Evolutionary conservation across 2,113 vertebrate species (phyloP).

Genomic region (Hippocampus guttulatus): DNA sequence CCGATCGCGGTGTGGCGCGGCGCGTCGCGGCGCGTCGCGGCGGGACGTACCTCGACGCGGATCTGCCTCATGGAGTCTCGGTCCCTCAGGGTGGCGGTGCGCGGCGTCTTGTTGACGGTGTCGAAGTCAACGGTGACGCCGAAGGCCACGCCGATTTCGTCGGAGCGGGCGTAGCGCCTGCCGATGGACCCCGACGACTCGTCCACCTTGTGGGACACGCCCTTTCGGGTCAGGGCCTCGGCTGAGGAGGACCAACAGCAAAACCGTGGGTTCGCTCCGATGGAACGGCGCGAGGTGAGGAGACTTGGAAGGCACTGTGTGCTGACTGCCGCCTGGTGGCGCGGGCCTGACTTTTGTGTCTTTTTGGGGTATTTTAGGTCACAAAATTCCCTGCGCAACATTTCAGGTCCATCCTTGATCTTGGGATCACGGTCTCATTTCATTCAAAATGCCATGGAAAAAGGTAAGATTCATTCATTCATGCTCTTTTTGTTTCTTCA

Average conservation of each 20-base stretch:
- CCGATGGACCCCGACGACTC: conserved; percentile 94
- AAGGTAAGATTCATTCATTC: too few species aligned
- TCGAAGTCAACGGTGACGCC: conserved; percentile 98
- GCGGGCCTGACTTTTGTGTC: too few species aligned
- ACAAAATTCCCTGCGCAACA: too few species aligned
- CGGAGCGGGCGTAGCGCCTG: conserved; percentile 88
- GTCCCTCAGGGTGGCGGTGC: conserved; percentile 91
- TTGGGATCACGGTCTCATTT: too few species aligned
- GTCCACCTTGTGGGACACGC: conserved; percentile 92
- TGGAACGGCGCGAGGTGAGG: neutral
- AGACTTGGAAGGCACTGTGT: neutral
- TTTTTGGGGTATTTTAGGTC: too few species aligned
- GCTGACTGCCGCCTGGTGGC: too few species aligned
- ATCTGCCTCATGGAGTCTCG: conserved; percentile 95
- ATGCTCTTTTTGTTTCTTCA: too few species aligned
- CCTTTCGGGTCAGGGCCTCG: conserved; percentile 84
- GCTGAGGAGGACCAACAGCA: conserved; percentile 57
- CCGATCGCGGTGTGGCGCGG: too few species aligned
- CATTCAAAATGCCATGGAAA: too few species aligned
- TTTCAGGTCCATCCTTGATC: too few species aligned
- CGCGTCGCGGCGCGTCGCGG: too few species aligned
- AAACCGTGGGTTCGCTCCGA: neutral
- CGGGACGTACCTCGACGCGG: conserved; percentile 80
- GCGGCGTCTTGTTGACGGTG: conserved; percentile 88
- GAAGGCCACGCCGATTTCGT: conserved; percentile 92